Percentiles rank a stretch among this genome's conserved stretches.
phyloP scores from a whole-genome alignment of 1,140 invertebrate genomes.

The Carposina sasakii region DNA sequence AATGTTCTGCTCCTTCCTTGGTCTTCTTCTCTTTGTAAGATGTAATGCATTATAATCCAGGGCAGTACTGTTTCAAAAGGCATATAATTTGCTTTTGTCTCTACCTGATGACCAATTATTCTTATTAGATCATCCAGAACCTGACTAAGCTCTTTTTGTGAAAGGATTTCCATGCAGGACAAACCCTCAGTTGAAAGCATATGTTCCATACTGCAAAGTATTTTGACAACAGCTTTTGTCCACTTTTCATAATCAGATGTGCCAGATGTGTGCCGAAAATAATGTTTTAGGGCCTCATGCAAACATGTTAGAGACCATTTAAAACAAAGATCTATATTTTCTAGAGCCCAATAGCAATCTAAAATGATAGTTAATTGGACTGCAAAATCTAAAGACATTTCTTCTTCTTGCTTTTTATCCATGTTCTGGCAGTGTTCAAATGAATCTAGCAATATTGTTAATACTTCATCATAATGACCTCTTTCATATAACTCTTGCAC shows the following conservation, averaged over 20 bases:
- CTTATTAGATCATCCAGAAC: conserved; percentile 84
- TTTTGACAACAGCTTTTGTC: conserved; percentile 77
- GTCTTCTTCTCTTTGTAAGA: conserved; percentile 78
- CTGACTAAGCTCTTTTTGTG: conserved; percentile 73
- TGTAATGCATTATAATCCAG: conserved; percentile 88
- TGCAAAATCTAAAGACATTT: conserved; percentile 70
- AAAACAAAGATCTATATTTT: conserved; percentile 77
- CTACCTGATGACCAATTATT: conserved; percentile 82
- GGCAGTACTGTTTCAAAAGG: conserved; percentile 81
- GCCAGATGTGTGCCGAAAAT: conserved; percentile 67
- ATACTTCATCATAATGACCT: conserved; percentile 77
- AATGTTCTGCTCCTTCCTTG: conserved; percentile 48
- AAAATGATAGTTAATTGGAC: conserved; percentile 77
- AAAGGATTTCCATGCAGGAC: conserved; percentile 69
- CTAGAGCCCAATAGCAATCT: conserved; percentile 79
- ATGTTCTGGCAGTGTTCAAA: conserved; percentile 72
- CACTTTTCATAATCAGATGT: conserved; percentile 75
- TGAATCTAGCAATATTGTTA: conserved; percentile 77
- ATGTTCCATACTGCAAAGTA: conserved; percentile 78
- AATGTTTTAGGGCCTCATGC: conserved; percentile 76
- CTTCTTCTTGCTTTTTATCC: conserved; percentile 56
- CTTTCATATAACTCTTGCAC: conserved; percentile 75
- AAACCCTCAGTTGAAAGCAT: conserved; percentile 75
- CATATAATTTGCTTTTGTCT: conserved; percentile 77
- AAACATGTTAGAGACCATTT: conserved; percentile 84